These are phyloP conservation scores for Platycheirus rosarum DNA, from an alignment of 2,888 invertebrate genomes.

Conservation along the genomic window DNA sequence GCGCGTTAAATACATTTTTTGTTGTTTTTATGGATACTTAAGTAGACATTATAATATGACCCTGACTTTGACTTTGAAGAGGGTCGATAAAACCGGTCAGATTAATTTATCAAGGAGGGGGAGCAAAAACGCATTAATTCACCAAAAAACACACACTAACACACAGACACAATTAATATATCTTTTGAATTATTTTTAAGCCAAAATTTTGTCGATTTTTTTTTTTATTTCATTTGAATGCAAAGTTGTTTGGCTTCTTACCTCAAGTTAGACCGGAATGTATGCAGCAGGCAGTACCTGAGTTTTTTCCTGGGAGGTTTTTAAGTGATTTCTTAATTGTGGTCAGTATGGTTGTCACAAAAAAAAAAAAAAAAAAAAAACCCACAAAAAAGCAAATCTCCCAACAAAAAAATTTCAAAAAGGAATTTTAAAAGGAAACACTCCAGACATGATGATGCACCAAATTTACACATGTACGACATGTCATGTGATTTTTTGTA, in stretches of 20 bases:
- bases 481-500: too few relatives aligned
- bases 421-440: conserved; percentile 7
- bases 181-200: conserved; percentile 46
- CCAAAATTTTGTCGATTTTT: conserved; percentile 22
- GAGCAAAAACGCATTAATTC: conserved; percentile 41
- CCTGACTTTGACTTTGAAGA: conserved; percentile 74
- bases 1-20: conserved; percentile 55
- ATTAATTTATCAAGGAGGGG: conserved; percentile 62
- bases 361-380: too few relatives aligned
- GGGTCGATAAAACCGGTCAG: conserved; percentile 72
- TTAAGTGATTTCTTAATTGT: conserved; percentile 59
- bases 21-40: too few relatives aligned
- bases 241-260: conserved; percentile 65
- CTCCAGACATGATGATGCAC: neutral
- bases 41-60: conserved; percentile 53
- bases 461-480: neutral
- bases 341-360: conserved; percentile 17
- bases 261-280: conserved; percentile 35
- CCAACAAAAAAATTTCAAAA: neutral
- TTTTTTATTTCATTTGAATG: too few relatives aligned
- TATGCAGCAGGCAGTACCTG: conserved; percentile 44
- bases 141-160: conserved; percentile 25
- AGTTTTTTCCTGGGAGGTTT: conserved; percentile 3
- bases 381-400: conserved; percentile 12
- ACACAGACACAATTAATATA: conserved; percentile 60